Percentiles rank a stretch among this genome's conserved stretches.
Conservation (phyloP, 2,113 vertebrate species). For the Cyanoderma ruficeps region DNA sequence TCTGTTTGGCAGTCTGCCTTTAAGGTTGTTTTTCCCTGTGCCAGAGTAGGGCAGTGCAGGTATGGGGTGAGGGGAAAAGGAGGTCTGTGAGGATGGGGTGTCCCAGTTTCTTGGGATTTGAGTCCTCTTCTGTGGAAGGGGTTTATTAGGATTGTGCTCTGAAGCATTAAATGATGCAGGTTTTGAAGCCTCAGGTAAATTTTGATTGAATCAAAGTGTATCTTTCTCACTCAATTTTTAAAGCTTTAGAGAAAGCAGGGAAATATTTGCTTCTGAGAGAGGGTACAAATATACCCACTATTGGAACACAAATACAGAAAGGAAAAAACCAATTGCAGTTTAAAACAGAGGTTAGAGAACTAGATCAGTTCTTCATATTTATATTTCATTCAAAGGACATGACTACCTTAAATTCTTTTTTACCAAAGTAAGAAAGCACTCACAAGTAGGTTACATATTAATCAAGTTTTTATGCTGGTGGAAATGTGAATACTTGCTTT, state of each 20-base stretch:
- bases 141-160: neutral
- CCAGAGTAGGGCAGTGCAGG: neutral
- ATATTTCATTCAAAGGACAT: neutral
- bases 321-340: neutral
- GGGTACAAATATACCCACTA: neutral
- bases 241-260: neutral
- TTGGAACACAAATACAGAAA: neutral
- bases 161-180: neutral
- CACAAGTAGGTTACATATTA: neutral
- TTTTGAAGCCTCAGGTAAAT: slow-evolving; percentile 2
- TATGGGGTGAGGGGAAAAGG: neutral
- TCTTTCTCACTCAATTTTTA: neutral
- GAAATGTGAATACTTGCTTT: slow-evolving; percentile 6
- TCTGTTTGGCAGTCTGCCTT: slow-evolving; percentile 31
- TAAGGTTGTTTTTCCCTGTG: neutral
- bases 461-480: neutral
- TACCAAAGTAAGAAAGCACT: neutral
- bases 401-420: slow-evolving; percentile 30
- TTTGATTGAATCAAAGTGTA: neutral
- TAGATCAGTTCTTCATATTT: neutral
- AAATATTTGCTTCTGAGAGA: neutral
- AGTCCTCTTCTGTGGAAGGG: neutral
- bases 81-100: neutral
- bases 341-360: neutral
- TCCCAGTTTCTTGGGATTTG: neutral